A percentile compares a stretch with the other conserved stretches of the same genome.
phyloP scores from a whole-genome alignment of 1,140 invertebrate genomes.

The Nilaparvata lugens region DNA sequence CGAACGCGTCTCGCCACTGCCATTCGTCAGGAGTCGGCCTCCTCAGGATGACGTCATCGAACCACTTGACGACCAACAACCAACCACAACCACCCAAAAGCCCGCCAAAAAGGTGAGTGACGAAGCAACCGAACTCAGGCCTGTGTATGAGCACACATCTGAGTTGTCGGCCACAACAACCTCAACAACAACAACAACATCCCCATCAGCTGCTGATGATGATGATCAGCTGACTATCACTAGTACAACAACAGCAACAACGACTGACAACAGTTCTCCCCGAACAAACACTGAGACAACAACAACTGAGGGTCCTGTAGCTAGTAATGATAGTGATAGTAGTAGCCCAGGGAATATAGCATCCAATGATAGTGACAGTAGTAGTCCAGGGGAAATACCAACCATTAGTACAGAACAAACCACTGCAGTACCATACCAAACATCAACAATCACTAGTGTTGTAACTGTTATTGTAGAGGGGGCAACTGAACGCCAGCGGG shows the following conservation, averaged over 20 bases:
- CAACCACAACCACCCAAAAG: conserved; percentile 12
- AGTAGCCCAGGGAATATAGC: conserved; percentile 9
- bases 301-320: not conserved
- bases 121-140: not conserved
- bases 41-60: conserved; percentile 1
- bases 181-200: not conserved
- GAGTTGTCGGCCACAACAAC: not conserved
- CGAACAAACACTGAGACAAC: not conserved
- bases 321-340: too few species aligned
- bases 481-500: conserved; percentile 25
- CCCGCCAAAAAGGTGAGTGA: conserved; percentile 28
- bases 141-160: not conserved
- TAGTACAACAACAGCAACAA: not conserved
- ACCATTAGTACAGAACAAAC: not conserved
- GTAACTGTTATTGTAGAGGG: conserved; percentile 28
- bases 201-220: not conserved
- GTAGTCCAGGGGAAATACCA: conserved; percentile 12
- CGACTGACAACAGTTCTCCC: not conserved
- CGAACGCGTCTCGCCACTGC: conserved; percentile 5
- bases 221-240: not conserved
- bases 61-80: conserved; percentile 8
- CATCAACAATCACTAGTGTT: conserved; percentile 27
- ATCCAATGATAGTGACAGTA: not conserved
- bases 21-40: conserved; percentile 13
- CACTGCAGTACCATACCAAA: conserved; percentile 16